Evolutionary conservation across 2,888 invertebrate species (phyloP), one percentile per base, ranked within the genome.

Genomic region (Cerceris rybyensis): DNA sequence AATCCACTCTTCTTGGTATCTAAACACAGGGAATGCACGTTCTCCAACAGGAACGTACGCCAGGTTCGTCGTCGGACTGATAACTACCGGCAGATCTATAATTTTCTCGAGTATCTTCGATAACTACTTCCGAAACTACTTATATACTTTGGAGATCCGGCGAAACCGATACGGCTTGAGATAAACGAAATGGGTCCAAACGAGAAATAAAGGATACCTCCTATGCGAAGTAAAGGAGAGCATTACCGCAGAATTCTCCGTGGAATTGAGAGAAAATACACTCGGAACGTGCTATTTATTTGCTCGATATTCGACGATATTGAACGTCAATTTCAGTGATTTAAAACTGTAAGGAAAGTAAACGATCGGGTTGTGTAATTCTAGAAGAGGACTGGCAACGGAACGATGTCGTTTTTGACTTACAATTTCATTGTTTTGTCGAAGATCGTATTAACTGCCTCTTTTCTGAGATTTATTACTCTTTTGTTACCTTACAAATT

Each of bases 121-220:
- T 74, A 74, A 74, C 70, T 65, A 70, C 74, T 74, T 74, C 74
- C 74, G 74, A 74, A 70, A 74, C 52, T 65, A 70, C 70, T 70
- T 74, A 74, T 17, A 64, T 9, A 52, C 74, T 52, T 50, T 16
- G 50, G 17, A 59, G 59, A 74, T 74, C 64, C 50, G 52, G 46
- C 57, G 63, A 28, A 39, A 28, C 46, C 39, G 74, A 70, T 74
- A 74, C 64, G 46, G 11, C 28, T 55, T 11, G 52, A 41, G 65
- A 71, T 71, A 71, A 65, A 59, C 71, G 59, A 46, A 65, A 71
- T 65, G 71, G 39, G 43, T 42, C 14, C 42, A 65, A 71, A 65
- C 13, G 64, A 17, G 70, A 64, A 70, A 59, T 58, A 73, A 52
- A 42, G 57, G 68, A 54, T 54, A 54, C 16, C 42, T 50, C 6